Base-by-base conservation (phyloP, 2,888 invertebrate genomes). In the Tachina lurida region DNA sequence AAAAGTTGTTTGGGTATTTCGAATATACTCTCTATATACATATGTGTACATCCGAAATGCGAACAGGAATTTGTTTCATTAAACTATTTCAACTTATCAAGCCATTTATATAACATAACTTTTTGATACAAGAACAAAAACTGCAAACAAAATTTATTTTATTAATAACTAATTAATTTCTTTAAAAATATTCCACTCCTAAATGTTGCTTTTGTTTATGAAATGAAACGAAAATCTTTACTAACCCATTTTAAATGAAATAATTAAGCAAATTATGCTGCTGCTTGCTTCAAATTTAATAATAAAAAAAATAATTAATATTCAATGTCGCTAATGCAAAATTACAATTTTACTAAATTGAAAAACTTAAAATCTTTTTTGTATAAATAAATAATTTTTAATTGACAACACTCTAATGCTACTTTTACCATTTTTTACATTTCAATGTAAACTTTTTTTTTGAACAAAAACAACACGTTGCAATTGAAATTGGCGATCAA, bases 361-460 rank as follows among this genome's bases (percentile, higher is more conserved):
- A 73, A 81, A 19, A 49, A 73, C 31, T 31, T 45, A 52, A 54
- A 31, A 31, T 31, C 31, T 68, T 60, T 79, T 79, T 82, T 74
- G 65, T 77, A 22, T 71, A 43, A 70, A 82, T 73, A 58, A 65
- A 73, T 60, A 74, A 75, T 70, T 41, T 82, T 52, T 75, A 41
- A 75, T 62, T 80, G 63, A 83, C 77, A 77, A 87, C 90, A 90
- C 89, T 91, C 91, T 91, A 91, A 91, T 91, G 88, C 90, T 90
- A 88, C 90, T 91, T 90, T 91, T 91, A 91, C 89, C 88, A 89
- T 89, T 91, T 86, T 87, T 87, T 84, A 77, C 75, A 85, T 87
- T 83, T 86, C 73, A 73, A 86, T 86, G 86, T 86, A 86, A 86
- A 83, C 65, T 75, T 75, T 86, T 68, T 78, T 75, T 86, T 75